A percentile compares a stretch with the other conserved stretches of the same genome.
phyloP scores from a whole-genome alignment of 2,113 vertebrate genomes.

The Hymenochirus boettgeri region DNA sequence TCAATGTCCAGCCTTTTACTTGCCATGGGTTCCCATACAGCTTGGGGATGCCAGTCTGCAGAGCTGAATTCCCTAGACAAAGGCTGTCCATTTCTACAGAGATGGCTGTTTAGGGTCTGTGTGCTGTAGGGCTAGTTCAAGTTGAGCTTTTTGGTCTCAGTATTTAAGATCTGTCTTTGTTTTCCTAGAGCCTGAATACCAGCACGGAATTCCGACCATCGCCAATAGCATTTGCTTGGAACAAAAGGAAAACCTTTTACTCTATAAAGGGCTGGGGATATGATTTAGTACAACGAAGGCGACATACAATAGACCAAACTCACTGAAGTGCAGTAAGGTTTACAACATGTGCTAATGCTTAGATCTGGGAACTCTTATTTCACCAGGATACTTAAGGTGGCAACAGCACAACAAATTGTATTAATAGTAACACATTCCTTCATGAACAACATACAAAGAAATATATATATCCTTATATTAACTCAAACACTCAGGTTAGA shows the following conservation, averaged over 20 bases:
- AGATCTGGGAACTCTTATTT: too few species aligned
- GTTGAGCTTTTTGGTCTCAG: constrained; percentile 17
- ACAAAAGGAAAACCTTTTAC: not conserved
- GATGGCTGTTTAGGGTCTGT: not conserved
- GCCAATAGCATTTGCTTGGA: not conserved
- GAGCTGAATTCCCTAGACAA: not conserved
- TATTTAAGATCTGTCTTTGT: constrained; percentile 13
- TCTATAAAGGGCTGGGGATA: not conserved
- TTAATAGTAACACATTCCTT: too few species aligned
- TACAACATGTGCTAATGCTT: too few species aligned
- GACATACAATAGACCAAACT: too few species aligned
- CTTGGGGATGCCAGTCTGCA: not conserved
- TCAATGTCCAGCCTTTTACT: not conserved
- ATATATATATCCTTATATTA: too few species aligned
- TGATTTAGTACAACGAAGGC: too few species aligned
- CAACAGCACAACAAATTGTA: too few species aligned
- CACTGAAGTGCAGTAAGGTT: too few species aligned
- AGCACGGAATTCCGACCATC: not conserved
- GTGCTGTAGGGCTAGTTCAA: constrained; percentile 14
- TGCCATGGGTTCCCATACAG: not conserved
- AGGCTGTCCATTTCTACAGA: not conserved
- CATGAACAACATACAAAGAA: too few species aligned
- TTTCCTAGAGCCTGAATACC: not conserved
- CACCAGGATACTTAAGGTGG: too few species aligned
- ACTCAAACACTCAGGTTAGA: too few species aligned